phyloP scores from a whole-genome alignment of 2,113 vertebrate genomes.

The Eulemur rufifrons region DNA sequence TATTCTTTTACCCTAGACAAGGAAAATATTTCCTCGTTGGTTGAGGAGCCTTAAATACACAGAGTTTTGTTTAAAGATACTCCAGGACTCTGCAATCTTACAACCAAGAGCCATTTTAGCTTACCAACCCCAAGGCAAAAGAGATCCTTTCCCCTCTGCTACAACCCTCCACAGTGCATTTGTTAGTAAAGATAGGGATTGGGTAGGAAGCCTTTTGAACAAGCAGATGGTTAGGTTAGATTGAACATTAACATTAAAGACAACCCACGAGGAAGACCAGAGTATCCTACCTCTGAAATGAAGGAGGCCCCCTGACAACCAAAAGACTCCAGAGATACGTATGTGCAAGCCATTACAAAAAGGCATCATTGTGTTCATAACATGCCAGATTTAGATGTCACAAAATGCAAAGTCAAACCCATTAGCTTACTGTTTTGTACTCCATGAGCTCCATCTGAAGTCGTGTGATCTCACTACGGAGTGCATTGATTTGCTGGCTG shows the following conservation, averaged over 20 bases:
- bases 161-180: not conserved
- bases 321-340: not conserved
- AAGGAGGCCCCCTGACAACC: not conserved
- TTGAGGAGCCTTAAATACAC: not conserved
- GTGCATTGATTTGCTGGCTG: slow-evolving; percentile 96
- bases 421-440: slow-evolving; percentile 93
- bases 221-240: not conserved
- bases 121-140: not conserved
- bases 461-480: slow-evolving; percentile 95
- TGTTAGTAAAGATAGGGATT: not conserved
- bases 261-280: not conserved
- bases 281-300: not conserved
- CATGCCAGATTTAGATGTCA: not conserved
- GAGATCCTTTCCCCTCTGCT: not conserved
- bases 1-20: slow-evolving; percentile 94
- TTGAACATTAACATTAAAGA: not conserved
- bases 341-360: not conserved
- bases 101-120: not conserved
- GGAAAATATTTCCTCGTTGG: slow-evolving; percentile 44
- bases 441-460: slow-evolving; percentile 99
- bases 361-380: not conserved
- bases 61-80: not conserved
- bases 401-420: not conserved
- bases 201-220: not conserved
- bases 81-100: not conserved